Conservation (phyloP, 2,888 invertebrate genomes). For the Diaprepes abbreviatus region DNA sequence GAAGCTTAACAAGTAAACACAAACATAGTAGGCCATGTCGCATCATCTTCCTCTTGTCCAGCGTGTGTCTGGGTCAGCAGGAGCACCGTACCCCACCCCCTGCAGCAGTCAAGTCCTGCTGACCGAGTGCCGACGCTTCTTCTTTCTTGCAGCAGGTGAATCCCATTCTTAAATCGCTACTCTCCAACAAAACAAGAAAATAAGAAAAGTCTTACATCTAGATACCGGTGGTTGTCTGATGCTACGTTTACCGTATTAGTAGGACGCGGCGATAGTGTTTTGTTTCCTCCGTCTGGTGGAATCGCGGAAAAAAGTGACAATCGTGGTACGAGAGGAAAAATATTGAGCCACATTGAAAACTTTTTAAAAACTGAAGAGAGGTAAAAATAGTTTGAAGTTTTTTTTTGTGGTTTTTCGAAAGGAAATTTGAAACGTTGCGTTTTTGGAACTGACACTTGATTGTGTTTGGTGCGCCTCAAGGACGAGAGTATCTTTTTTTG, state of each 20-base stretch:
- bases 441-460: background rate
- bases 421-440: background rate
- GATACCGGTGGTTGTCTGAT: constrained; percentile 45
- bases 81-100: constrained; percentile 46
- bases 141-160: constrained; percentile 47
- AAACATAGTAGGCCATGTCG: constrained; percentile 41
- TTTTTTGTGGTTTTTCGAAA: constrained; percentile 1
- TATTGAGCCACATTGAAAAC: background rate
- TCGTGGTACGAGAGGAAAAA: background rate
- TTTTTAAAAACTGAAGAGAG: background rate
- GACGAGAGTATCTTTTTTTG: background rate
- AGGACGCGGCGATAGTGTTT: constrained; percentile 40
- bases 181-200: constrained; percentile 46
- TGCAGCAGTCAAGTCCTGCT: constrained; percentile 39
- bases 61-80: constrained; percentile 48
- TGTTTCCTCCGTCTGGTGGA: constrained; percentile 9
- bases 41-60: constrained; percentile 43
- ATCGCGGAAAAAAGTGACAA: constrained; percentile 11
- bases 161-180: constrained; percentile 46
- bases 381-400: background rate
- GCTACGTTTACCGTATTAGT: constrained; percentile 40
- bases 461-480: constrained; percentile 1
- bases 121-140: constrained; percentile 43
- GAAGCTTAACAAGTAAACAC: constrained; percentile 20
- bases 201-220: constrained; percentile 38